Percentiles rank a stretch among this genome's conserved stretches.
These are phyloP conservation scores for Apodemus speciosus DNA, from an alignment of 2,113 vertebrate genomes.

Conservation along the genomic window DNA sequence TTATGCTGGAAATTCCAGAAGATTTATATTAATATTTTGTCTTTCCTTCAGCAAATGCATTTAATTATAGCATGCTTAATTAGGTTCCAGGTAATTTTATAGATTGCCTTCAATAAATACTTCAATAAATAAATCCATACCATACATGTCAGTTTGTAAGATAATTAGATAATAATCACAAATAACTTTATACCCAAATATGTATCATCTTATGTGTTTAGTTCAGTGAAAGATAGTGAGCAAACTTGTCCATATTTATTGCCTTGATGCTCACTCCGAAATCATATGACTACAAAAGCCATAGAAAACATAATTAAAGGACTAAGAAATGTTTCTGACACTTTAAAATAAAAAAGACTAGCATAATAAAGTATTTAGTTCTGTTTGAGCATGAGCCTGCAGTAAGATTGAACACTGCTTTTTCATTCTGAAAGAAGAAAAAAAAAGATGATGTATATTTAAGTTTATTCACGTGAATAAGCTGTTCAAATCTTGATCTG, in stretches of 20 bases:
- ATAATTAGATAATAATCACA: not conserved
- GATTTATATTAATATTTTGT: not conserved
- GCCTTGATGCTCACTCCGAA: not conserved
- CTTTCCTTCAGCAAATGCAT: not conserved
- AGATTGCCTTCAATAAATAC: not conserved
- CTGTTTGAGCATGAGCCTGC: not conserved
- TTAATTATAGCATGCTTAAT: not conserved
- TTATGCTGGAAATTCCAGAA: not conserved
- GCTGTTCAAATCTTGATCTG: not conserved
- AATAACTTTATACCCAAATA: not conserved
- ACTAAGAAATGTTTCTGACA: not conserved
- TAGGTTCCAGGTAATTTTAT: not conserved
- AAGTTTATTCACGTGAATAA: constrained; percentile 14
- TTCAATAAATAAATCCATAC: not conserved
- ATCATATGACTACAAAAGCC: not conserved
- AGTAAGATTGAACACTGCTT: not conserved
- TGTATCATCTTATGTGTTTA: not conserved
- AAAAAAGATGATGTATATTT: not conserved
- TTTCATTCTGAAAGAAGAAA: not conserved
- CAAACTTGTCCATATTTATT: rapidly evolving
- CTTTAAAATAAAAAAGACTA: not conserved
- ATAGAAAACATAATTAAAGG: not conserved
- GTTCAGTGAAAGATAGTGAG: not conserved
- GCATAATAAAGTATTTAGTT: not conserved
- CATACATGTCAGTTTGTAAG: not conserved